A percentile compares a stretch with the other conserved stretches of the same genome.
Conservation (phyloP, 2,113 vertebrate genomes). For the Hemiprocne comata region DNA sequence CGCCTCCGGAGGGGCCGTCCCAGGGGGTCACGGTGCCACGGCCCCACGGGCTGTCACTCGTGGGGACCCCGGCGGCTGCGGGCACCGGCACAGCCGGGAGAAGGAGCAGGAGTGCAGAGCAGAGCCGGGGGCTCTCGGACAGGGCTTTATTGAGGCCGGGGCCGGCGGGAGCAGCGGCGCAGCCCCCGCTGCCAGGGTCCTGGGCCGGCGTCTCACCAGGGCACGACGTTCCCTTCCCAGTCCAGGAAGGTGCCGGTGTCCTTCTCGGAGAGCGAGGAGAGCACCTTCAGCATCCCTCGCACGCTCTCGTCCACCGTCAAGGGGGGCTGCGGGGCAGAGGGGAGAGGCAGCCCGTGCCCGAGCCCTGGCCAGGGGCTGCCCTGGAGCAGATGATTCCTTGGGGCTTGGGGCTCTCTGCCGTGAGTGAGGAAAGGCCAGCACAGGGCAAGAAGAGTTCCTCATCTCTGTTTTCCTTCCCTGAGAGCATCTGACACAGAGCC, state of each 20-base stretch:
- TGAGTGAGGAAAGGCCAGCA: not conserved
- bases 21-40: too few species aligned
- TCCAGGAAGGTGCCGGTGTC: conserved; percentile 35
- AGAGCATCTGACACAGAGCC: not conserved
- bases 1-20: too few species aligned
- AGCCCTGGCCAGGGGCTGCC: not conserved
- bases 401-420: too few species aligned
- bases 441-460: not conserved
- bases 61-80: too few species aligned
- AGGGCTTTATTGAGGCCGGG: too few species aligned
- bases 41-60: too few species aligned
- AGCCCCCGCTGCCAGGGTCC: too few species aligned
- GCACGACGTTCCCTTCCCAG: conserved; percentile 47
- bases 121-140: too few species aligned
- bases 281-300: conserved; percentile 34
- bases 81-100: too few species aligned
- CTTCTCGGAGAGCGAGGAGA: conserved; percentile 36
- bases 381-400: not conserved
- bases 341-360: not conserved
- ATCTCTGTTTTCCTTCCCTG: not conserved
- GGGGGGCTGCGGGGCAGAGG: not conserved
- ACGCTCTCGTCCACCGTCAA: not conserved
- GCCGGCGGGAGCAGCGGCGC: too few species aligned
- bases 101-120: too few species aligned
- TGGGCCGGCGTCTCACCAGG: conserved; percentile 44